Evolutionary conservation across 2,113 vertebrate species (phyloP), one percentile per base, ranked within the genome.

Genomic region (Ochotona curzoniae): DNA sequence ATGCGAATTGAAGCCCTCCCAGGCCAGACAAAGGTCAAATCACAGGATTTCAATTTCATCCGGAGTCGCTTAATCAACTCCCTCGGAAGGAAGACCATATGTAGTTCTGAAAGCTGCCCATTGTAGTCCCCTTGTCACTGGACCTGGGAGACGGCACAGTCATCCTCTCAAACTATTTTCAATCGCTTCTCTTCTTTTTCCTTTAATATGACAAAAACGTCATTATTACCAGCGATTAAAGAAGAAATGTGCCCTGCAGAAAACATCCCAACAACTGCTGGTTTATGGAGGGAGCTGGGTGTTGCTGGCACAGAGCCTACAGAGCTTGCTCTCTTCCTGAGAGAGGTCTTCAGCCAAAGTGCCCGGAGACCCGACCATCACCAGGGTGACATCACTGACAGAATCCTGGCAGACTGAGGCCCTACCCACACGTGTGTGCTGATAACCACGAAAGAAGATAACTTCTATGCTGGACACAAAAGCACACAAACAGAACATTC

Each of bases 11-110:
- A 98, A 98, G 98, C 96, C 98, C 98, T 98, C 98, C 97, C 98
- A 98, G 98, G 98, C 98, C 98, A 98, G 98, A 98, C 98, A 98
- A 98, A 98, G 98, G 98, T 99, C 98, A 98, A 98, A 98, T 98
- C 98, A 98, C 98, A 98, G 98, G 98, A 98, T 98, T 98, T 98
- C 98, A 98, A 98, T 98, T 98, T 98, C 98, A 98, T 98, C 98
- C 98, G 98, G 98, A 98, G 98, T 98, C 97, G 91, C 98, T 98
- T 98, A 98, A 98, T 98, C 98, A 98, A 98, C 98, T 98, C 98
- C 97, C 98, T 98, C 90, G 85, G 98, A 98, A 98, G 98, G 98
- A 98, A 98, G 98, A 98, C 98, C 98, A 98, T 98, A 98, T 98
- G 98, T 97, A 98, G 97, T 91, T 97, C 97, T 98, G 98, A 98